Base-by-base conservation (phyloP, 53 echinoderm and acorn worm genomes). In the Temnopleurus reevesii region DNA sequence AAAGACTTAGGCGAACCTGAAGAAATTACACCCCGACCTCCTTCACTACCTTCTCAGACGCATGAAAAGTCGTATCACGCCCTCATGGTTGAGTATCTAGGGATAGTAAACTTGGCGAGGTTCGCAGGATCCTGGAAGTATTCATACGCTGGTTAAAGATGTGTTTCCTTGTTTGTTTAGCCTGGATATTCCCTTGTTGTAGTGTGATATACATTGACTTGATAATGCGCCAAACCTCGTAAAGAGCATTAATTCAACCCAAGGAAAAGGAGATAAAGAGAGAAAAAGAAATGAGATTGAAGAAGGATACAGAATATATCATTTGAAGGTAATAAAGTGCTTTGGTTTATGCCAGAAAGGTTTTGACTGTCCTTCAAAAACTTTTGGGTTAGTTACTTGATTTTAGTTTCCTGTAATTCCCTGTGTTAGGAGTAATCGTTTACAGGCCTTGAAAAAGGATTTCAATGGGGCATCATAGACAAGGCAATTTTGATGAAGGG, bases 151-250 rank as follows among this genome's bases (percentile, higher is more conserved):
- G 71, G 36, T 41, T 38, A 41, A 71, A 71, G 38, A 71, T 8
- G 7, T n/a, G 41, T 71, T 71, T 71, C 71, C 63, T 3, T 71
- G 71, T 71, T 71, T 71, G 41, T 71, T 71, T 71, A 23, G 71
- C n/a, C 0, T 41, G 71, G 41, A 71, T 71, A 41, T 36, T 71
- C 41, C 71, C 71, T 71, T 30, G 61, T 33, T 61, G 1, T 41
- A 19, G 36, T n/a, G n/a, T 66, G 71, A 66, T 5, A 23, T 41
- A 21, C 6, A 19, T 35, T 38, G 71, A 9, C 41, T 71, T 63
- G 71, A 71, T n/a, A 41, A 21, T 41, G 19, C 41, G 71, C 71
- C 71, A n/a, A 71, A 71, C 36, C 38, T 71, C 21, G 36, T 71
- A 21, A 36, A 21, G 7, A 23, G 71, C n/a, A 19, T 5, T 19